Evolutionary conservation across 2,888 invertebrate genomes (phyloP).

Genomic region (Bibio marci): DNA sequence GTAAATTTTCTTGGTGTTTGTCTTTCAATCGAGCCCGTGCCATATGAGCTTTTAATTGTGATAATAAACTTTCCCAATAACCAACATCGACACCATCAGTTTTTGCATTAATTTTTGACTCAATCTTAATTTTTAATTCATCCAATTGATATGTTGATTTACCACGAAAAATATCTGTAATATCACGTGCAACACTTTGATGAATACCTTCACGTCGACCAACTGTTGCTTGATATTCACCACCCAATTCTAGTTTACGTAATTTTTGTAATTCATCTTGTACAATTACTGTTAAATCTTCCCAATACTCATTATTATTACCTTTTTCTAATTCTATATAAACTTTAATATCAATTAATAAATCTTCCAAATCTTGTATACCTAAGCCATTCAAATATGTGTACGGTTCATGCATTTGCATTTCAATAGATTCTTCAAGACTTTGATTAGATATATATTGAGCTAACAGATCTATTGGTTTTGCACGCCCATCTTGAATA

Average conservation of each 20-base stretch:
- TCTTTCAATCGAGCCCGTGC: slow-evolving; percentile 82
- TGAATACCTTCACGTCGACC: slow-evolving; percentile 52
- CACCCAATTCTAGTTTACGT: slow-evolving; percentile 47
- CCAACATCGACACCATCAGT: slow-evolving; percentile 88
- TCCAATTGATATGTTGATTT: slow-evolving; percentile 79
- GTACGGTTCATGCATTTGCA: slow-evolving; percentile 99
- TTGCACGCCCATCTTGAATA: slow-evolving; percentile 91
- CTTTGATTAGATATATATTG: slow-evolving; percentile 89
- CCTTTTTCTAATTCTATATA: slow-evolving; percentile 85
- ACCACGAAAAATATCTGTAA: slow-evolving; percentile 77
- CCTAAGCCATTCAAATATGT: slow-evolving; percentile 84
- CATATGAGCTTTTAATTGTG: slow-evolving; percentile 92
- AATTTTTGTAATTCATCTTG: slow-evolving; percentile 83
- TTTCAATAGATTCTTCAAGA: slow-evolving; percentile 81
- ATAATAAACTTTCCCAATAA: slow-evolving; percentile 93
- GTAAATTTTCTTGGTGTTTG: slow-evolving; percentile 77
- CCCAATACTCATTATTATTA: slow-evolving; percentile 84
- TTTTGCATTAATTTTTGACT: slow-evolving; percentile 65
- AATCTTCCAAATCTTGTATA: slow-evolving; percentile 81
- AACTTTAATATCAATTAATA: slow-evolving; percentile 87
- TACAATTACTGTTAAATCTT: slow-evolving; percentile 88
- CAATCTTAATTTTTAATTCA: slow-evolving; percentile 68
- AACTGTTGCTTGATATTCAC: slow-evolving; percentile 37
- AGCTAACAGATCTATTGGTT: slow-evolving; percentile 93
- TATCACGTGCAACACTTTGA: slow-evolving; percentile 78